Evolutionary conservation across 2,797 vertebrate genomes (phyloP).

Genomic region (Phataginus tetradactyla): DNA sequence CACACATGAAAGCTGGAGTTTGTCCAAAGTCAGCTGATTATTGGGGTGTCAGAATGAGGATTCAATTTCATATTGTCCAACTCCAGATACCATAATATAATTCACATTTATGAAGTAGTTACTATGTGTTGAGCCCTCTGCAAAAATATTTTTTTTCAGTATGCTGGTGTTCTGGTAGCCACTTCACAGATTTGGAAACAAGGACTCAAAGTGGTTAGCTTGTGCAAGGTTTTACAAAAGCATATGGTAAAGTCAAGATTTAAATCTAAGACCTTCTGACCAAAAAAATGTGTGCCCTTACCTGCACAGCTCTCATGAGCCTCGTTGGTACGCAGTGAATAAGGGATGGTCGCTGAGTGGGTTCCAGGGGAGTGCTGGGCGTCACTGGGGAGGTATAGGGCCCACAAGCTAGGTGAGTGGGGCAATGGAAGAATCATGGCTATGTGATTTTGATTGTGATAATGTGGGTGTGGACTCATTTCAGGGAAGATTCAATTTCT

Average conservation of each 20-base stretch:
- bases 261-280: background rate
- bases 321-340: background rate
- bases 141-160: background rate
- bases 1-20: background rate
- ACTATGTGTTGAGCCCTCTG: background rate
- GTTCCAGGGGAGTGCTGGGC: background rate
- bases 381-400: background rate
- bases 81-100: background rate
- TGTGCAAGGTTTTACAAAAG: background rate
- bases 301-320: rapidly evolving
- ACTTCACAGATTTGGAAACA: background rate
- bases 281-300: rapidly evolving
- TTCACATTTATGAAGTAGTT: background rate
- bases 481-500: too few relatives aligned
- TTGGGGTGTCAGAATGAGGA: background rate
- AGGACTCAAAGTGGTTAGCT: background rate
- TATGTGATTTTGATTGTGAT: background rate
- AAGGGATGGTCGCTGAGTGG: too few relatives aligned
- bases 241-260: background rate
- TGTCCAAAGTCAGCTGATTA: background rate
- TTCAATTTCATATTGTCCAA: background rate
- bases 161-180: background rate
- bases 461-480: background rate
- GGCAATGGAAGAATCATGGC: too few relatives aligned
- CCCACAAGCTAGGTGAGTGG: background rate